A percentile compares a stretch with the other conserved stretches of the same genome.
These are phyloP conservation scores for Melospiza georgiana DNA, from an alignment of 2,113 vertebrate species.

Conservation along the genomic window DNA sequence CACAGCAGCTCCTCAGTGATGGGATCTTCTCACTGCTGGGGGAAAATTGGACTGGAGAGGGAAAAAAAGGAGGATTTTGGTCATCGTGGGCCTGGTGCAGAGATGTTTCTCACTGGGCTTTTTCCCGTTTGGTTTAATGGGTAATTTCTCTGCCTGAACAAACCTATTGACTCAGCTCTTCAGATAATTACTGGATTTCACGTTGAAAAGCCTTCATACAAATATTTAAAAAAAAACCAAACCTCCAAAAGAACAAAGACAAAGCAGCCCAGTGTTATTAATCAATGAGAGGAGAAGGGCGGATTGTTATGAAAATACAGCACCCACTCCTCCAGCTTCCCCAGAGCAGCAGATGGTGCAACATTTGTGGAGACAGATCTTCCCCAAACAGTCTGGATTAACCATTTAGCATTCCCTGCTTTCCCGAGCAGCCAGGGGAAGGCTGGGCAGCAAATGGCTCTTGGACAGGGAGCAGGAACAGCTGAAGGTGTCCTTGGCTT, in stretches of 20 bases:
- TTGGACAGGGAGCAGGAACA: neutral
- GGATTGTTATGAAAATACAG: conserved; percentile 58
- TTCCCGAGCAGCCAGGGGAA: neutral
- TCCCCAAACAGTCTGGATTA: neutral
- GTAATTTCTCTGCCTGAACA: conserved; percentile 32
- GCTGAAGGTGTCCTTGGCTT: conserved; percentile 48
- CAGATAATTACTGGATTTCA: conserved; percentile 55
- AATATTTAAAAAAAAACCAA: neutral
- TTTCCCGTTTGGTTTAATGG: neutral
- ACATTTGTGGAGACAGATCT: conserved; percentile 45
- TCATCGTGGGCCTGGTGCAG: neutral
- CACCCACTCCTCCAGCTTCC: conserved; percentile 45
- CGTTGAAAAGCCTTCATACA: conserved; percentile 31
- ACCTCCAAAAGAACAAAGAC: conserved; percentile 34
- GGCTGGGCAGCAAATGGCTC: neutral
- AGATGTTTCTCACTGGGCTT: neutral
- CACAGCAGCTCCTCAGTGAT: neutral
- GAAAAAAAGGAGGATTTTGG: neutral
- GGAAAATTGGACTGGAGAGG: accelerated
- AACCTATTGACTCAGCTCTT: conserved; percentile 58
- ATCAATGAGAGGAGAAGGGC: conserved; percentile 42
- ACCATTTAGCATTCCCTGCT: neutral
- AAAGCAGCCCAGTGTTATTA: conserved; percentile 48
- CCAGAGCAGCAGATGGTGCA: conserved; percentile 33
- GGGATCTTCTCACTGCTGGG: neutral